phyloP scores from a whole-genome alignment of 1,140 invertebrate genomes.

The Pemphigus obesinymphae region DNA sequence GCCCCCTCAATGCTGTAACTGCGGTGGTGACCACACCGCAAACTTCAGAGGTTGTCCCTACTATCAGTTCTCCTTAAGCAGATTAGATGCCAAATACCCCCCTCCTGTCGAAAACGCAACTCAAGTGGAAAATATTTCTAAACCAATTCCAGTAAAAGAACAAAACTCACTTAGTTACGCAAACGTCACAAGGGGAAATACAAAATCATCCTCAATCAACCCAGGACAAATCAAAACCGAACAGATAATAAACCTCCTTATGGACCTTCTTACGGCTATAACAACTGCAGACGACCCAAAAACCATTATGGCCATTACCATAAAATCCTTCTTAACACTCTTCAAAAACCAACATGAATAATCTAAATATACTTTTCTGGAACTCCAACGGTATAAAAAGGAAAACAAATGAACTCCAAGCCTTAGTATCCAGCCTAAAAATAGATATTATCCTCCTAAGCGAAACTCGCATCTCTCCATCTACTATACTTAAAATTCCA shows the following conservation, averaged over 20 bases:
- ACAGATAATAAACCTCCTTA: background rate
- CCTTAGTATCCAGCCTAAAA: background rate
- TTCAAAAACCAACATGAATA: background rate
- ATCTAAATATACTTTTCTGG: background rate
- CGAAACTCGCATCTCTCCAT: background rate
- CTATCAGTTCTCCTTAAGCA: background rate
- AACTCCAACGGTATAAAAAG: background rate
- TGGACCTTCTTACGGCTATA: background rate
- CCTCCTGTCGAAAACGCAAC: too few relatives aligned
- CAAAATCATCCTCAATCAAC: background rate
- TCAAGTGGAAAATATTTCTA: too few relatives aligned
- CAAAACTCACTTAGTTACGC: too few relatives aligned
- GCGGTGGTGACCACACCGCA: background rate
- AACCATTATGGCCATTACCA: background rate
- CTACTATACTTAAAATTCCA: background rate
- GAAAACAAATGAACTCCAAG: background rate
- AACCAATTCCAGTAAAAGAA: background rate
- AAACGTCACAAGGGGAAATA: too few relatives aligned
- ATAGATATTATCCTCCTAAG: background rate
- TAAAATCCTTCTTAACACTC: background rate
- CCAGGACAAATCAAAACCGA: background rate
- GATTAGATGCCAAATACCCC: too few relatives aligned
- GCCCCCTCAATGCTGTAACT: background rate
- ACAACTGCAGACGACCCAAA: background rate
- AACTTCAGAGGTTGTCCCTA: background rate